These are phyloP conservation scores for Lumbricus terrestris DNA, from an alignment of 2,888 invertebrate genomes.

Conservation along the genomic window DNA sequence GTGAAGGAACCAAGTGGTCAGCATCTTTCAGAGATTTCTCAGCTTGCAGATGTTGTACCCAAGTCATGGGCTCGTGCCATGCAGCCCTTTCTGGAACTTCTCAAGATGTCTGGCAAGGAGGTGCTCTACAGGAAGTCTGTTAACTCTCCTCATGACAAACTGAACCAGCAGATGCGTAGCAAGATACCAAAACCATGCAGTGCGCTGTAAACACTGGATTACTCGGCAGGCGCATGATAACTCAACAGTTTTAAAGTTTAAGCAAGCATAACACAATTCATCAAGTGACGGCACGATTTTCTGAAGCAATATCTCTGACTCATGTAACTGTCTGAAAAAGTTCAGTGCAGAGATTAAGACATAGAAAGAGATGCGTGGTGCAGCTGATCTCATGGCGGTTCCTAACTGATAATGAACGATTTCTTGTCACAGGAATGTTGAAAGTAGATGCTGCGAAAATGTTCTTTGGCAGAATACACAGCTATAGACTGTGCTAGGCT, in stretches of 20 bases:
- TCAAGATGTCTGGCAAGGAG: background rate
- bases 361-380: background rate
- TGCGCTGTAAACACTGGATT: background rate
- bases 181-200: conserved; percentile 4
- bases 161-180: background rate
- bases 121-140: background rate
- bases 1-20: background rate
- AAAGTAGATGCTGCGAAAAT: background rate
- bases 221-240: background rate
- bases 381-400: background rate
- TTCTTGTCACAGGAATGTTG: background rate
- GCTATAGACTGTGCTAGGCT: background rate
- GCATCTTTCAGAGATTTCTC: conserved; percentile 4
- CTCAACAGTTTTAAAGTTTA: background rate
- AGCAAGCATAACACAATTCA: background rate
- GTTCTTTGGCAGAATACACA: background rate
- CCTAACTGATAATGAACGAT: background rate
- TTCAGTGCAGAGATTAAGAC: background rate
- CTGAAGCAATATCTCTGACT: background rate
- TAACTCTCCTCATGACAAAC: background rate
- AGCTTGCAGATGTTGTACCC: background rate
- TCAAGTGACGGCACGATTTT: background rate
- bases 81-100: background rate
- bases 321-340: background rate
- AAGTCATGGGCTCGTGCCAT: conserved; percentile 3